Percentiles rank a stretch among this genome's conserved stretches.
These are phyloP conservation scores for Habroteleia sp. DNA, from an alignment of 2,888 invertebrate species.

Conservation along the genomic window DNA sequence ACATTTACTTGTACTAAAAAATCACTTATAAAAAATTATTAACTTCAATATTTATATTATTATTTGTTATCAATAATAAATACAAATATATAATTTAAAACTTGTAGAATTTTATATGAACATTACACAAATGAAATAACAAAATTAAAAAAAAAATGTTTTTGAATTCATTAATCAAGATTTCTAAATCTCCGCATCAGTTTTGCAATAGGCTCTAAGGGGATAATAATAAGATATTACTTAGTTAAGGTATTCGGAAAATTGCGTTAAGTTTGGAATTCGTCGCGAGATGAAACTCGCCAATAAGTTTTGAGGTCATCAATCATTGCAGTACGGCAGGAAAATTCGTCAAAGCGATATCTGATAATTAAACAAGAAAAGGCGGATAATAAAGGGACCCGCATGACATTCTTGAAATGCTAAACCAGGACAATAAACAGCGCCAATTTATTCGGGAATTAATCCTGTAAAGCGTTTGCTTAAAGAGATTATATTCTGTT, in stretches of 20 bases:
- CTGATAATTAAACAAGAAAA: constrained; percentile 8
- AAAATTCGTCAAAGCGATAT: constrained; percentile 10
- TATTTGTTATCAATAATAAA: no score
- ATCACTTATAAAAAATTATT: no score
- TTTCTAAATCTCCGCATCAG: no score
- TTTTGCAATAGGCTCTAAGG: no score
- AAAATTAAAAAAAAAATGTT: no score
- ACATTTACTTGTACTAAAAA: no score
- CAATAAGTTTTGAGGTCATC: constrained; percentile 12
- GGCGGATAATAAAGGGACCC: constrained; percentile 14
- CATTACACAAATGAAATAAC: no score
- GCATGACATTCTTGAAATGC: constrained; percentile 4
- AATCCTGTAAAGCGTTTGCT: not conserved
- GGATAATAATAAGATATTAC: no score
- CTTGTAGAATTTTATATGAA: no score
- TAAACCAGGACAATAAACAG: not conserved
- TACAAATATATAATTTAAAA: no score
- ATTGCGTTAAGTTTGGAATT: not conserved
- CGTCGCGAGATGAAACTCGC: not conserved
- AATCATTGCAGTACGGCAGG: constrained; percentile 28
- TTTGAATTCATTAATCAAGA: no score
- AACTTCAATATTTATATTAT: no score
- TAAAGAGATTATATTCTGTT: not conserved
- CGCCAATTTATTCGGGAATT: not conserved
- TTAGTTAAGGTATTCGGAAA: constrained; percentile 3